phyloP scores from a whole-genome alignment of 2,888 invertebrate genomes.

The Drosophila tanythrix region DNA sequence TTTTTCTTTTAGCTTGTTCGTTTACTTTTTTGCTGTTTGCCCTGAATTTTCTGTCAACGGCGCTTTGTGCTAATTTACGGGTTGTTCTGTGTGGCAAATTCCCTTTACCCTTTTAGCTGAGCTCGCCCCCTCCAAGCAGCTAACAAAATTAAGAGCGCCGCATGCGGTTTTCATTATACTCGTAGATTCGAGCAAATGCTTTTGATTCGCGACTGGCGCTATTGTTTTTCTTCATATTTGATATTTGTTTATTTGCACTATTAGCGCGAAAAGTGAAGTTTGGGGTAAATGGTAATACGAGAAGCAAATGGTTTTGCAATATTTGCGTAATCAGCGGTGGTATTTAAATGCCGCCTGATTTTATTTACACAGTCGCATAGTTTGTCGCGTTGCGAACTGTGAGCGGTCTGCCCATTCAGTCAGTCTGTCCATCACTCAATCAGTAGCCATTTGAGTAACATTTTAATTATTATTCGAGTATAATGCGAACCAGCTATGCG shows the following conservation, averaged over 20 bases:
- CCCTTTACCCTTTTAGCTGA: not conserved
- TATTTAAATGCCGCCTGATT: constrained; percentile 62
- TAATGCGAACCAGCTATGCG: constrained; percentile 74
- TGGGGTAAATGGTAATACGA: constrained; percentile 59
- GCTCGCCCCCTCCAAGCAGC: not conserved
- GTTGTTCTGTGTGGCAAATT: not conserved
- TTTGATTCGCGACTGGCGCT: constrained; percentile 20
- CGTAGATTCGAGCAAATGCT: constrained; percentile 35
- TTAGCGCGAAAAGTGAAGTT: constrained; percentile 51
- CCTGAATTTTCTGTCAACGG: constrained; percentile 50
- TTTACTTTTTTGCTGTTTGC: constrained; percentile 38
- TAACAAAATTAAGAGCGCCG: constrained; percentile 33
- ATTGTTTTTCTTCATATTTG: constrained; percentile 8
- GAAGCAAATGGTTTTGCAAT: constrained; percentile 69
- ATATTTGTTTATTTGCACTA: constrained; percentile 53
- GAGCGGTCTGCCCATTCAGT: constrained; percentile 30
- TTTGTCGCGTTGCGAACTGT: constrained; percentile 34
- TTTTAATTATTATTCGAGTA: constrained; percentile 78
- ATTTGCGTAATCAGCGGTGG: constrained; percentile 71
- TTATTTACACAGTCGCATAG: constrained; percentile 73
- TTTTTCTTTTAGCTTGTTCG: constrained; percentile 12
- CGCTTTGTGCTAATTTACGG: constrained; percentile 56
- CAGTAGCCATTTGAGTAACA: constrained; percentile 69
- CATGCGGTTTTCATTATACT: constrained; percentile 36
- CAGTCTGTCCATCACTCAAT: constrained; percentile 48